phyloP scores from a whole-genome alignment of 2,113 vertebrate species.

The Coptodon rendalli region DNA sequence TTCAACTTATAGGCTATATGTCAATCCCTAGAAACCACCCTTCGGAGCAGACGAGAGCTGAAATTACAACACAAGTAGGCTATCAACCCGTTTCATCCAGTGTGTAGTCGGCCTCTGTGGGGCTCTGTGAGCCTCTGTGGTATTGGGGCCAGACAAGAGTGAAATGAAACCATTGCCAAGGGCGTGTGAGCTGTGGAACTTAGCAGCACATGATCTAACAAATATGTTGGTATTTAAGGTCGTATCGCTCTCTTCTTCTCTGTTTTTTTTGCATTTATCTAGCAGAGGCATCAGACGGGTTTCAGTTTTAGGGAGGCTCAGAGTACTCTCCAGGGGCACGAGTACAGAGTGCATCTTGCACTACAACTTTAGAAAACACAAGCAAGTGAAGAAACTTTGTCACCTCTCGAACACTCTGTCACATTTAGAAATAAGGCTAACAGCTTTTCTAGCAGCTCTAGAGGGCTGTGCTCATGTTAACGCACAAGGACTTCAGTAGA shows the following conservation, averaged over 20 bases:
- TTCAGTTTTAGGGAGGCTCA: neutral
- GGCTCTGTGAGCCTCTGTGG: neutral
- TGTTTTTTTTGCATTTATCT: neutral
- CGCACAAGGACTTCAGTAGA: neutral
- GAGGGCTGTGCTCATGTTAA: neutral
- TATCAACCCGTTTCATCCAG: constrained; percentile 15
- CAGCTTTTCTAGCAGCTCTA: neutral
- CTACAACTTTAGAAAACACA: neutral
- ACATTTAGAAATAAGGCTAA: neutral
- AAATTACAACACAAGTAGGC: constrained; percentile 25
- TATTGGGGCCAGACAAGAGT: neutral
- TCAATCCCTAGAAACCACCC: neutral
- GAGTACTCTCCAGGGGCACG: neutral
- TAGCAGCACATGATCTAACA: neutral
- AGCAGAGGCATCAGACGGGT: neutral
- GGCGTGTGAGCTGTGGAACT: neutral
- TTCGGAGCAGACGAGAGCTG: neutral
- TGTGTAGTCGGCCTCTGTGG: neutral
- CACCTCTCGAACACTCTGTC: neutral
- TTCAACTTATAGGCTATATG: neutral
- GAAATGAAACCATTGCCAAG: neutral
- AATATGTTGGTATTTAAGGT: neutral
- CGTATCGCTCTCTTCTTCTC: neutral
- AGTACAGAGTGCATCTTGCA: neutral
- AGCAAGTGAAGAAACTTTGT: neutral